Conservation (phyloP, 2,113 vertebrate species). For the Tragulus kanchil region DNA sequence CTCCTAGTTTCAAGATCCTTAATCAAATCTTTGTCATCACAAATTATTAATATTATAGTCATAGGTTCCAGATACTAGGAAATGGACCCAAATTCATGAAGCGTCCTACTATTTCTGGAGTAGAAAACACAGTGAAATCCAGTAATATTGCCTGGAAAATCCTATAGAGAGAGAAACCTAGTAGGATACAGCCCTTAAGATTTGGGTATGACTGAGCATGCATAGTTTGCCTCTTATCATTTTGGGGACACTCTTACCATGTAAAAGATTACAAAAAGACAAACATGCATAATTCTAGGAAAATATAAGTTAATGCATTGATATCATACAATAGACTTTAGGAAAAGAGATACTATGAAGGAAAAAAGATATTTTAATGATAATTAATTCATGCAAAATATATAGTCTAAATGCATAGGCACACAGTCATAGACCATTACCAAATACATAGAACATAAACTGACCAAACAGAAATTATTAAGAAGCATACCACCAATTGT, state of each 20-base stretch:
- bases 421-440: background rate
- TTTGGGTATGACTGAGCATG: background rate
- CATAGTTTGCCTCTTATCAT: background rate
- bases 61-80: background rate
- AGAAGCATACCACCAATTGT: background rate
- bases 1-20: background rate
- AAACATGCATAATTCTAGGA: background rate
- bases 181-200: background rate
- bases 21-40: background rate
- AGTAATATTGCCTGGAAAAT: background rate
- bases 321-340: background rate
- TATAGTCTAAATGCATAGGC: background rate
- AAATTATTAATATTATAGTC: background rate
- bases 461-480: background rate
- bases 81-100: background rate
- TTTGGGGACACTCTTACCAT: fast-evolving
- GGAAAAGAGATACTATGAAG: background rate
- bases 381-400: background rate
- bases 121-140: background rate
- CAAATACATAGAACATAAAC: background rate
- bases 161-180: background rate
- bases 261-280: background rate
- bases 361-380: background rate
- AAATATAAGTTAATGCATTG: background rate
- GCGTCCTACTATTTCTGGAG: background rate